Evolutionary conservation across 2,888 invertebrate species (phyloP), one percentile per base, ranked within the genome.

Genomic region (Lacanobia wlatinum): DNA sequence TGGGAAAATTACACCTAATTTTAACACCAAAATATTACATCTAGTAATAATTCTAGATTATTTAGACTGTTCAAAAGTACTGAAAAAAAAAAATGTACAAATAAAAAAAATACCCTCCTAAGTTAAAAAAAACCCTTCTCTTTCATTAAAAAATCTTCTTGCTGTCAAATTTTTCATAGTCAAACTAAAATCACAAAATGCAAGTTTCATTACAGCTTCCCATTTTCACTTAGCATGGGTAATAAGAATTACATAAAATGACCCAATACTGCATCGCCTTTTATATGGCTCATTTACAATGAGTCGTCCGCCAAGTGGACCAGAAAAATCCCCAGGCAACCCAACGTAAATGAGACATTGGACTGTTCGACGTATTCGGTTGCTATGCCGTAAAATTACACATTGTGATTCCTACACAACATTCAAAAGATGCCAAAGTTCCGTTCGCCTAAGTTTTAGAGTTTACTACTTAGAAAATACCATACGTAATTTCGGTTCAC

Each of bases 61-160:
- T 18, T n/a, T 23, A 46, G 12, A 75, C 28, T 55, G n/a, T 55
- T 60, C 70, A n/a, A 1, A 55, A 56, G n/a, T 38, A n/a, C 23
- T 5, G 12, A 66, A 38, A 73, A 28, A 28, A 52, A 52, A 38
- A 7, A 6, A 10, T 38, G 2, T n/a, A 28, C 56, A 48, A 34
- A 48, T 3, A 40, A 34, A 43, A 43, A 43, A 18, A 63, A 21
- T 59, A n/a, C 18, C 40, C 16, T 34, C 12, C 28, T 12, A 3
- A 46, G 1, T 46, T 48, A 46, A 28, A n/a, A 50, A 60, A 59
- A 59, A 16, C 1, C 14, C 0, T 2, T 16, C 6, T 14, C 28
- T 34, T 16, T 0, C n/a, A 3, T 7, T 23, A 52, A 50, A 34
- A 34, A 61, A 73, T 12, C 12, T 7, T 52, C 14, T 8, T 28